Evolutionary conservation across 2,888 invertebrate genomes (phyloP).

Genomic region (Andrena bicolor): DNA sequence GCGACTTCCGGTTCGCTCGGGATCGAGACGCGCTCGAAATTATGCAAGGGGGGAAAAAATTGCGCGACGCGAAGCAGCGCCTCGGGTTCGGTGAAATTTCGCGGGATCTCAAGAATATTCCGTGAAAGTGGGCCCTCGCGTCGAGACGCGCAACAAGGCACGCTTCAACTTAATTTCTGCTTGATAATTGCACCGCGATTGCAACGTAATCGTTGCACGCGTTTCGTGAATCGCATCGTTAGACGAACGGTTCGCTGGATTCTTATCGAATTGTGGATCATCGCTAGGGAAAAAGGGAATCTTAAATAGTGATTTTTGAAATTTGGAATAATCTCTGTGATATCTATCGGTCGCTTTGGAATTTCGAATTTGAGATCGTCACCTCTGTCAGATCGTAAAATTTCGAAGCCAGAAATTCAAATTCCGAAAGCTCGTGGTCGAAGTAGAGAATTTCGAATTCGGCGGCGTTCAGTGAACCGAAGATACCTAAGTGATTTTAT

Average conservation of each 20-base stretch:
- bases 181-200: background rate
- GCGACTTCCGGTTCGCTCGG: conserved; percentile 34
- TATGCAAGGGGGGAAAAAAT: conserved; percentile 12
- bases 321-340: too few relatives aligned
- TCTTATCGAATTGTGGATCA: background rate
- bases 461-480: too few relatives aligned
- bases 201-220: background rate
- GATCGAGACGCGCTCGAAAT: conserved; percentile 24
- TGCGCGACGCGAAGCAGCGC: background rate
- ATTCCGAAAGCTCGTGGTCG: too few relatives aligned
- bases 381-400: too few relatives aligned
- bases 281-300: background rate
- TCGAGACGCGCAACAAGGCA: background rate
- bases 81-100: background rate
- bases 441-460: too few relatives aligned
- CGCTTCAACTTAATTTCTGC: background rate
- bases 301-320: too few relatives aligned
- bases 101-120: background rate
- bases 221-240: background rate
- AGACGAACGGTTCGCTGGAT: background rate
- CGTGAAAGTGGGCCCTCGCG: background rate
- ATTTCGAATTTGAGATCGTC: too few relatives aligned
- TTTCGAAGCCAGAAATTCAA: too few relatives aligned
- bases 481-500: too few relatives aligned
- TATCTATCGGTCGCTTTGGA: too few relatives aligned